Base-by-base conservation (phyloP, 2,888 invertebrate species). In the Cryptus armator region DNA sequence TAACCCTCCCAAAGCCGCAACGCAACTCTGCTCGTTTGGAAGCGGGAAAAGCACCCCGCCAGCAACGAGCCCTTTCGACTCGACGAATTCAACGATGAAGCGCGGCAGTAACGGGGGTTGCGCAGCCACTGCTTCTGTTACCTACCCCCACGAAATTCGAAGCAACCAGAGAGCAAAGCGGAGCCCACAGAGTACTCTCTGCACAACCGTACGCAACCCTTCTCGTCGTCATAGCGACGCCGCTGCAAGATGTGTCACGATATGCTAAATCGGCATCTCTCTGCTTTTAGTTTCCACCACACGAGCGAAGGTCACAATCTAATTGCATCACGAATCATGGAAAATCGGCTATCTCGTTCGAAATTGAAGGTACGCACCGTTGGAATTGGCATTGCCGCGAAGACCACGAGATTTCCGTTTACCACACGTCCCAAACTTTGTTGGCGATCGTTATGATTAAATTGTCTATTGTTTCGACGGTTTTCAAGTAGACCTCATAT, bases 201-300 rank as follows among this genome's bases (percentile, higher is more conserved):
- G 32, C 32, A 32, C 29, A n/a, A 59, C n/a, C 53, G 29, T 59
- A 53, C 48, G 64, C 82, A 85, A 85, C 85, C 85, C 85, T 82
- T 85, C 72, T 59, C 72, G 85, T 85, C 85, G 85, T 82, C 85
- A 85, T 85, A 80, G 85, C 85, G 79, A 85, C 85, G 64, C 77
- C 70, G 44, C 74, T 67, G 74, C 85, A 82, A 85, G 85, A 85
- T 85, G 85, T 82, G 82, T 85, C 85, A 72, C 76, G 82, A 85
- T 85, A 85, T 85, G 79, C 74, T 72, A 82, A 85, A 85, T 82
- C 81, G 19, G 48, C 64, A 70, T 19, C 10, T 71, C 70, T 67
- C 72, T 56, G 19, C n/a, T 62, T 46, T 48, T 62, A 51, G 70
- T 19, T 66, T 16, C 19, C 19, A 43, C 6, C 37, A 72, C 29